phyloP scores from a whole-genome alignment of 2,888 invertebrate species.

The Metacarcinus magister region DNA sequence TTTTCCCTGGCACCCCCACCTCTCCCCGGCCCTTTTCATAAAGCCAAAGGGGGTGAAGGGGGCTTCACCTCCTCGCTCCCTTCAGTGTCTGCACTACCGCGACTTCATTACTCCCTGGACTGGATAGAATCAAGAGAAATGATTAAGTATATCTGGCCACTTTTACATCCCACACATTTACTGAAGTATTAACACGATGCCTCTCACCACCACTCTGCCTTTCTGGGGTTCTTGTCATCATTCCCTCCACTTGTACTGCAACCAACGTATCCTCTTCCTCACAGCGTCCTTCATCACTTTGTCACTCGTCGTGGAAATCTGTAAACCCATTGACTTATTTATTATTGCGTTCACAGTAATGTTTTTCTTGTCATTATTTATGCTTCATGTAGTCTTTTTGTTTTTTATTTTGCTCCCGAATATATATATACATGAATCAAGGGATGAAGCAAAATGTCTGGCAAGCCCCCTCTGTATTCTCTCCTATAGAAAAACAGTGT shows the following conservation, averaged over 20 bases:
- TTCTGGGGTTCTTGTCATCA: neutral
- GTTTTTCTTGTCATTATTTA: neutral
- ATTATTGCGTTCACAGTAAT: neutral
- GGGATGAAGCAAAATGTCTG: too few species aligned
- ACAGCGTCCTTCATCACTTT: neutral
- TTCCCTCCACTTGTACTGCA: neutral
- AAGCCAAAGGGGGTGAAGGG: neutral
- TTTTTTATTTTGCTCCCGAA: neutral
- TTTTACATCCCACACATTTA: neutral
- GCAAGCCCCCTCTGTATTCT: too few species aligned
- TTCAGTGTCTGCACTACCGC: constrained; percentile 7
- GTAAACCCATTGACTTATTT: too few species aligned
- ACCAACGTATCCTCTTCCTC: neutral
- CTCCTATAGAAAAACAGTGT: too few species aligned
- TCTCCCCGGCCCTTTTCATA: neutral
- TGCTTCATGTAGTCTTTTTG: neutral
- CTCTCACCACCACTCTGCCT: neutral
- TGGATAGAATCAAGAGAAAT: constrained; percentile 7
- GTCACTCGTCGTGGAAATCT: too few species aligned
- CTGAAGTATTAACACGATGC: constrained; percentile 26
- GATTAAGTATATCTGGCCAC: neutral
- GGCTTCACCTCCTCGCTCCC: neutral
- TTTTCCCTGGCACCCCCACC: neutral
- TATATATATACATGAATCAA: neutral
- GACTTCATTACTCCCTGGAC: neutral